Conservation (phyloP, 2,113 vertebrate species). For the Ictalurus punctatus region DNA sequence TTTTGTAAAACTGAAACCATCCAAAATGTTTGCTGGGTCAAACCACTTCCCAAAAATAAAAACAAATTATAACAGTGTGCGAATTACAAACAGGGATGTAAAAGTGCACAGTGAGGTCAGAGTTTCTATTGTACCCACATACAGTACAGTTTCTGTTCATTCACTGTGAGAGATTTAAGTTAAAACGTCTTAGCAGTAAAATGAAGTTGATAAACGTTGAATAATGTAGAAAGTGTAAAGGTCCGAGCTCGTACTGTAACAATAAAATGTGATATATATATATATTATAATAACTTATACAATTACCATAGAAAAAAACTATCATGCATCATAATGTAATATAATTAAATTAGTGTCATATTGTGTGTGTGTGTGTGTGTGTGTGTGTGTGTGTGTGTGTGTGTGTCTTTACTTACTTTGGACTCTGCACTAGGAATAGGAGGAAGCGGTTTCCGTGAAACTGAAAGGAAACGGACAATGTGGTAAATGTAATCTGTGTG, state of each 20-base stretch:
- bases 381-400: slow-evolving; percentile 11
- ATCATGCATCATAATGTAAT: neutral
- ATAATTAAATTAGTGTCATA: neutral
- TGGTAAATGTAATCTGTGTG: neutral
- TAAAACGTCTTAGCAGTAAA: too few species aligned
- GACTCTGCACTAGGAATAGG: slow-evolving; percentile 73
- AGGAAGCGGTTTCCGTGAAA: slow-evolving; percentile 78
- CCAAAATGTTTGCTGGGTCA: too few species aligned
- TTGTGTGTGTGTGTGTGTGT: slow-evolving; percentile 1
- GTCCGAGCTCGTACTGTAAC: neutral
- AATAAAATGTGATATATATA: neutral
- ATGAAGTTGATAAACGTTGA: neutral
- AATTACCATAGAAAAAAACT: neutral
- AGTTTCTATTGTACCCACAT: neutral
- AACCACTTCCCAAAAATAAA: neutral
- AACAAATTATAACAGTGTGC: neutral
- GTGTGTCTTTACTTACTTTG: slow-evolving; percentile 51
- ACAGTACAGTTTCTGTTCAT: neutral
- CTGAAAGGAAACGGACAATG: slow-evolving; percentile 70
- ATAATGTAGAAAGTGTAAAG: neutral
- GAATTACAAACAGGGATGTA: neutral
- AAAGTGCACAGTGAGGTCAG: neutral
- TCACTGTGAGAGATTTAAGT: neutral
- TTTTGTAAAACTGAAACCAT: too few species aligned
- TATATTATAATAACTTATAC: neutral